A percentile compares a stretch with the other conserved stretches of the same genome.
These are phyloP conservation scores for Drosophila sp. DNA, from an alignment of 1,140 invertebrate genomes.

Conservation along the genomic window DNA sequence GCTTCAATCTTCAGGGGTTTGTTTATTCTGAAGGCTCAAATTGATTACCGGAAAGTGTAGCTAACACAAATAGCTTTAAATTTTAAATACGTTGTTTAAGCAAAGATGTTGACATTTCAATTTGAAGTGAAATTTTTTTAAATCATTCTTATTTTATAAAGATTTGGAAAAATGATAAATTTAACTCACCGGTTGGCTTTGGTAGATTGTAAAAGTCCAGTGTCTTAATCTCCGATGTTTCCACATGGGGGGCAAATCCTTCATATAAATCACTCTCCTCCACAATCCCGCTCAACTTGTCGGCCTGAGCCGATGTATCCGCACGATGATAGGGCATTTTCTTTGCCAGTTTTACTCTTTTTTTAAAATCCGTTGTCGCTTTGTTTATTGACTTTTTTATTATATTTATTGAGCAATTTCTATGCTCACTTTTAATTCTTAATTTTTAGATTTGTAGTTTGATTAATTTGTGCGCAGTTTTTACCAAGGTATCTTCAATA, in stretches of 20 bases:
- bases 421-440: not conserved
- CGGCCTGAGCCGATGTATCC: constrained; percentile 76
- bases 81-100: not conserved
- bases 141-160: not conserved
- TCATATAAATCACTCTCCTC: constrained; percentile 90
- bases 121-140: not conserved
- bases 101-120: not conserved
- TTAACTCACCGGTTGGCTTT: constrained; percentile 79
- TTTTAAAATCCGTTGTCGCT: not conserved
- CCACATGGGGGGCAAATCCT: constrained; percentile 90
- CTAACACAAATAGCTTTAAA: not conserved
- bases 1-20: not conserved
- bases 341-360: constrained; percentile 58
- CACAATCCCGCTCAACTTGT: constrained; percentile 86
- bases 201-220: constrained; percentile 85
- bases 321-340: constrained; percentile 84
- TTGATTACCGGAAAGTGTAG: constrained; percentile 9
- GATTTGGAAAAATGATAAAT: too few relatives aligned
- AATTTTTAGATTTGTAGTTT: constrained; percentile 10
- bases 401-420: not conserved
- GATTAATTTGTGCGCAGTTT: constrained; percentile 17
- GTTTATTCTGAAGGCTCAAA: constrained; percentile 26
- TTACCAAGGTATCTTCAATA: not conserved
- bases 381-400: too few relatives aligned
- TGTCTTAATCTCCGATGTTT: constrained; percentile 88